Conservation (phyloP, 2,888 invertebrate genomes). For the Disparrhopalites patrizii region DNA sequence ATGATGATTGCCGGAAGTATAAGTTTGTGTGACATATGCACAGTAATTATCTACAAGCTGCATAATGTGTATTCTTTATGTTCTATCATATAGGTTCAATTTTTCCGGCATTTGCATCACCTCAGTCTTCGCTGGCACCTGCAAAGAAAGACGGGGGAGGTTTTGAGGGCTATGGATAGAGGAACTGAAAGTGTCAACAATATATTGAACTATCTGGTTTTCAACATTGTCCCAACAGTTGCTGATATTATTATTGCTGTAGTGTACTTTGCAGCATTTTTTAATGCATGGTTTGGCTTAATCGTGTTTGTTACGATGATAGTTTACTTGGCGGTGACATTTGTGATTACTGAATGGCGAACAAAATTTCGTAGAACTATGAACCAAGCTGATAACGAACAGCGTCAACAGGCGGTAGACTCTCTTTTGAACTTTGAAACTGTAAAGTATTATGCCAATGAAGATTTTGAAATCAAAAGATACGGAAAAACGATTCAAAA, state of each 20-base stretch:
- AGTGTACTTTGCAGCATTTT: constrained; percentile 77
- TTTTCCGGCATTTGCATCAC: constrained; percentile 82
- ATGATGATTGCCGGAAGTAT: constrained; percentile 46
- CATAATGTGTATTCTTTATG: background rate
- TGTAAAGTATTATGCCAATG: constrained; percentile 96
- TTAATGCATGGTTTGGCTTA: constrained; percentile 91
- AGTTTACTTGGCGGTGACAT: constrained; percentile 86
- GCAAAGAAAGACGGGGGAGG: constrained; percentile 92
- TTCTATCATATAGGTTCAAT: constrained; percentile 61
- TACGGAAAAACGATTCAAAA: constrained; percentile 72
- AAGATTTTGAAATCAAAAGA: constrained; percentile 80
- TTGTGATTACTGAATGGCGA: constrained; percentile 94
- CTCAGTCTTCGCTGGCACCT: constrained; percentile 93
- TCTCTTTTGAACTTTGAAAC: constrained; percentile 97
- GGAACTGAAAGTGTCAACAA: constrained; percentile 96
- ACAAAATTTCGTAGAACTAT: constrained; percentile 90
- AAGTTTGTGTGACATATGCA: too few relatives aligned
- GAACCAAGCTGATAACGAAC: constrained; percentile 91
- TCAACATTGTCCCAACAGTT: constrained; percentile 89
- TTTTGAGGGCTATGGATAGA: constrained; percentile 91
- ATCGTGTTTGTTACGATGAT: constrained; percentile 92
- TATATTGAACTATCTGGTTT: constrained; percentile 82
- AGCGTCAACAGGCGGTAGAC: constrained; percentile 87
- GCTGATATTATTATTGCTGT: constrained; percentile 89
- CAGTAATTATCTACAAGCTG: background rate